phyloP scores from a whole-genome alignment of 2,113 vertebrate species.

The Ibidorhyncha struthersii region DNA sequence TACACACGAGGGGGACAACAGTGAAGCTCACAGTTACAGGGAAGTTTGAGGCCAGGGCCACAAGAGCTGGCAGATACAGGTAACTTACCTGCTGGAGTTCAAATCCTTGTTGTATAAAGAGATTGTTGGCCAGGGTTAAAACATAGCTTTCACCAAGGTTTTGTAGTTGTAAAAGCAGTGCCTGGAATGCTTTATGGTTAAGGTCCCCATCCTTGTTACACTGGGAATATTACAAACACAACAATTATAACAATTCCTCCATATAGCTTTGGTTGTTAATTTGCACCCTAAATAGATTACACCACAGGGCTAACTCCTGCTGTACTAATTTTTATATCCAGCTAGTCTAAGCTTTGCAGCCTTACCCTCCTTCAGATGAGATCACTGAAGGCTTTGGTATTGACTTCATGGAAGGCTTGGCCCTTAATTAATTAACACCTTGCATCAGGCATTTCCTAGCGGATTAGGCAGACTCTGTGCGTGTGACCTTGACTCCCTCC shows the following conservation, averaged over 20 bases:
- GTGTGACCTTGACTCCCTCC: not conserved
- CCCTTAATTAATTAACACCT: not conserved
- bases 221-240: not conserved
- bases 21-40: not conserved
- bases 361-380: not conserved
- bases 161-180: slow-evolving; percentile 68
- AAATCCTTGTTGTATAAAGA: slow-evolving; percentile 67
- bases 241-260: not conserved
- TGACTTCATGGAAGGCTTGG: not conserved
- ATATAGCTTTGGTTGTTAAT: not conserved
- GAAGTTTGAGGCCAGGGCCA: not conserved
- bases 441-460: not conserved
- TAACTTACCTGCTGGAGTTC: slow-evolving; percentile 38
- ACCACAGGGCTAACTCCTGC: not conserved
- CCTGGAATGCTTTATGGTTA: slow-evolving; percentile 53
- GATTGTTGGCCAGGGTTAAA: slow-evolving; percentile 70
- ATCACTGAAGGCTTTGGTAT: not conserved
- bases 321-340: not conserved
- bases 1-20: rapidly evolving
- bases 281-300: not conserved
- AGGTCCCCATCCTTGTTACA: not conserved
- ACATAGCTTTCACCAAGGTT: slow-evolving; percentile 21
- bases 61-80: not conserved
- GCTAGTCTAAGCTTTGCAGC: not conserved
- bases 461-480: not conserved